phyloP scores from a whole-genome alignment of 2,797 vertebrate genomes.

The Erpetoichthys calabaricus region DNA sequence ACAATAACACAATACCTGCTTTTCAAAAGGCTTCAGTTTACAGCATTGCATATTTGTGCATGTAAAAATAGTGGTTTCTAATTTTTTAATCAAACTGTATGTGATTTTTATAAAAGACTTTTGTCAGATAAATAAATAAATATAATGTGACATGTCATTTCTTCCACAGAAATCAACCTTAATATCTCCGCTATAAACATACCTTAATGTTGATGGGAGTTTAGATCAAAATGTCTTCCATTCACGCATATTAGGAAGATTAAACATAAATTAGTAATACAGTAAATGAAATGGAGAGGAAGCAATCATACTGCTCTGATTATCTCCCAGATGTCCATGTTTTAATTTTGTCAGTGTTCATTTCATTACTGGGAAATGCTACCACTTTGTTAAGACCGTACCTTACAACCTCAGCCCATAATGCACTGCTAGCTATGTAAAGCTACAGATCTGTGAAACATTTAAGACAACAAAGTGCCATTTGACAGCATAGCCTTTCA shows the following conservation, averaged over 20 bases:
- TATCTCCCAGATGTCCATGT: conserved; percentile 58
- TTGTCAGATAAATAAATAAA: no score
- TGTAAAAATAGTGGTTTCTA: no score
- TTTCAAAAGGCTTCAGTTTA: no score
- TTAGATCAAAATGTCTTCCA: conserved; percentile 59
- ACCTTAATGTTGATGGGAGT: conserved; percentile 49
- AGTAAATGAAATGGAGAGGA: conserved; percentile 73
- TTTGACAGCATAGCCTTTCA: conserved; percentile 82
- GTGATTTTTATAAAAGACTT: no score
- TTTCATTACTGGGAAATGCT: conserved; percentile 46
- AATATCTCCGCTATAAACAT: conserved; percentile 36
- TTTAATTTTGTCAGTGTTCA: conserved; percentile 56
- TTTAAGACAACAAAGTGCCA: conserved; percentile 94
- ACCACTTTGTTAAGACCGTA: conserved; percentile 44
- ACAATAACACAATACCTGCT: no score
- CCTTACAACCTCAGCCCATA: conserved; percentile 39
- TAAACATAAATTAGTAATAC: conserved; percentile 94
- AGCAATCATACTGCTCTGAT: conserved; percentile 50
- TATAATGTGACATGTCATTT: no score
- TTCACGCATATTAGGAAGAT: conserved; percentile 59
- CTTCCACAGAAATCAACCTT: conserved; percentile 25
- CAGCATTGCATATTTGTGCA: no score
- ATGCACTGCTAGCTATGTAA: conserved; percentile 36
- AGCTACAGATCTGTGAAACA: conserved; percentile 57
- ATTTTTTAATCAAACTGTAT: no score